phyloP scores from a whole-genome alignment of 30 jellyfish, hydroid and myxozoan species.

The Turritopsis dohrnii region DNA sequence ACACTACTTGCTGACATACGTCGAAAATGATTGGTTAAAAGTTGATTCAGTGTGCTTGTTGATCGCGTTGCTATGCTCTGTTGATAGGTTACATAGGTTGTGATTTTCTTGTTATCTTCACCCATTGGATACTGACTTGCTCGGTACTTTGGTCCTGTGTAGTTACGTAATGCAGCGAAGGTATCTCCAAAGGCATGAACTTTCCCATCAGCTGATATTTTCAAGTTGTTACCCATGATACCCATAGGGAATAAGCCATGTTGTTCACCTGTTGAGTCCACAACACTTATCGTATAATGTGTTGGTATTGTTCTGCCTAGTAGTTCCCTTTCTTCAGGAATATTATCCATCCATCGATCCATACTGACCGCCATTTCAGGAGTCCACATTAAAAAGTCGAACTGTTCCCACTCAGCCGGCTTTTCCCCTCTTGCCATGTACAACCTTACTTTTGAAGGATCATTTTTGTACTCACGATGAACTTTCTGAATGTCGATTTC shows the following conservation, averaged over 20 bases:
- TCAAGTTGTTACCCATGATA: conserved; percentile 44
- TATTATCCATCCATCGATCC: conserved; percentile 27
- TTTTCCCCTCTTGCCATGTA: conserved; percentile 15
- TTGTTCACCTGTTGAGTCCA: conserved; percentile 42
- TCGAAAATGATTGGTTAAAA: conserved; percentile 30
- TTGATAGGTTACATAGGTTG: conserved; percentile 68
- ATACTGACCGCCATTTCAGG: conserved; percentile 67
- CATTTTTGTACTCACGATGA: conserved; percentile 28
- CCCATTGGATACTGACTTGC: conserved; percentile 51
- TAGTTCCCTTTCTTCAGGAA: conserved; percentile 35
- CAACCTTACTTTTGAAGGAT: conserved; percentile 10
- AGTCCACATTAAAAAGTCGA: conserved; percentile 75
- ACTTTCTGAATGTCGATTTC: conserved; percentile 35
- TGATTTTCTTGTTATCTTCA: conserved; percentile 38
- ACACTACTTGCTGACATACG: conserved; percentile 39
- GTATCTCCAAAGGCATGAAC: conserved; percentile 79
- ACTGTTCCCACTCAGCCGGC: conserved; percentile 42
- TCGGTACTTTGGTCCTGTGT: conserved; percentile 47
- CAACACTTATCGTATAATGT: conserved; percentile 51
- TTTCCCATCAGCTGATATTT: conserved; percentile 37
- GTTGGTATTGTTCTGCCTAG: conserved; percentile 31
- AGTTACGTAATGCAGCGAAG: conserved; percentile 49
- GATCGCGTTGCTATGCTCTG: conserved; percentile 44
- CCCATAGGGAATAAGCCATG: conserved; percentile 61
- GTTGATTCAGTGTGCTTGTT: conserved; percentile 2